Conservation (phyloP, 2,797 vertebrate species). For the Fundulus diaphanus region DNA sequence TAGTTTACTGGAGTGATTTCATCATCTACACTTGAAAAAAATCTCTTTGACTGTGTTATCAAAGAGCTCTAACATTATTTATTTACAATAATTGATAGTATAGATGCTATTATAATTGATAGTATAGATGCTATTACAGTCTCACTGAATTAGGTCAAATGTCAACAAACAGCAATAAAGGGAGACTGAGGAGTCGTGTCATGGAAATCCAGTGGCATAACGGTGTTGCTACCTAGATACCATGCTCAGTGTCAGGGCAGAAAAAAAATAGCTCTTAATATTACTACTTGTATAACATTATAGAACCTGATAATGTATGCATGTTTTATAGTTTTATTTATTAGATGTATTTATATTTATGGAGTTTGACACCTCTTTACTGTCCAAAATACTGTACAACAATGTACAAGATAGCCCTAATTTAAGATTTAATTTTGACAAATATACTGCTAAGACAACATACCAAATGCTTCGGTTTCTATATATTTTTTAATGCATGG, state of each 20-base stretch:
- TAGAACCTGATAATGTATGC: background rate
- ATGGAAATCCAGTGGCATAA: background rate
- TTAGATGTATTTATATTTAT: no score
- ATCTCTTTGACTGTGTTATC: background rate
- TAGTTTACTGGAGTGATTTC: background rate
- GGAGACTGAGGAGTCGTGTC: background rate
- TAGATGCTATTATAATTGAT: background rate
- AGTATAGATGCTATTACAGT: background rate
- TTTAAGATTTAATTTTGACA: background rate
- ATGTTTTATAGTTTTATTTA: background rate
- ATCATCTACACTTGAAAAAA: background rate
- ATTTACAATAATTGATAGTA: background rate
- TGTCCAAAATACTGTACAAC: no score
- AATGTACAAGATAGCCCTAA: background rate
- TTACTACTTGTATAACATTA: background rate
- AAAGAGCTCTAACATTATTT: background rate
- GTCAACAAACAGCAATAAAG: background rate
- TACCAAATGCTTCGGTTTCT: no score
- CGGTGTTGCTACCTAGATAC: background rate
- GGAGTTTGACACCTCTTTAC: no score
- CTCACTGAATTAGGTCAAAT: background rate
- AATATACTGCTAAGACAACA: no score
- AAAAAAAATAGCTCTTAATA: background rate
- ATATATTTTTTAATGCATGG: no score
- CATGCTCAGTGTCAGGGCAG: background rate